phyloP scores from a whole-genome alignment of 2,888 invertebrate genomes.

The Athalia circularis region DNA sequence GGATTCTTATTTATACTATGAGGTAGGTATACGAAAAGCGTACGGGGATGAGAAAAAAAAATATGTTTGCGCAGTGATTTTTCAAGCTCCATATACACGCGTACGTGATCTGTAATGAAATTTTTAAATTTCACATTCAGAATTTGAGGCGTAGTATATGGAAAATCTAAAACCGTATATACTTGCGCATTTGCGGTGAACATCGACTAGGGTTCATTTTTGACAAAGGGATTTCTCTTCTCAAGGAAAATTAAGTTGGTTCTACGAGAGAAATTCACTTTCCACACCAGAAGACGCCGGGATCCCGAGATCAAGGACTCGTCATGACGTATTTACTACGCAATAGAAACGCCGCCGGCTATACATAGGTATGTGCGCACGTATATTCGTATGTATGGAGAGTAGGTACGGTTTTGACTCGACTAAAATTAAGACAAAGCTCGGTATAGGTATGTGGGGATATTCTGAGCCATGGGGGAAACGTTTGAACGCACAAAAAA shows the following conservation, averaged over 20 bases:
- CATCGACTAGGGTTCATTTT: not conserved
- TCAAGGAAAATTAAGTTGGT: not conserved
- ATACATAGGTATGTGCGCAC: not conserved
- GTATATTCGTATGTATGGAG: not conserved
- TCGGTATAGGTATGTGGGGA: not conserved
- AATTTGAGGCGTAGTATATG: too few species aligned
- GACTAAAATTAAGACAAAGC: slow-evolving; percentile 27
- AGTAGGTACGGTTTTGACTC: slow-evolving; percentile 16
- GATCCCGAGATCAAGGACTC: not conserved
- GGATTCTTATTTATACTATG: too few species aligned
- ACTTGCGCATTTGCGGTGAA: not conserved
- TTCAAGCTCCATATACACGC: too few species aligned
- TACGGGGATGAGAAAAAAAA: too few species aligned
- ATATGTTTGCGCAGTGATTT: too few species aligned
- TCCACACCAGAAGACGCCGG: slow-evolving; percentile 30
- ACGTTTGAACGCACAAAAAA: too few species aligned
- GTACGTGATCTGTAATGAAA: too few species aligned
- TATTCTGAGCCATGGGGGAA: too few species aligned
- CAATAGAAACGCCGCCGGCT: slow-evolving; percentile 31
- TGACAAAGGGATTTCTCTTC: slow-evolving; percentile 23
- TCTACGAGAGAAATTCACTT: slow-evolving; percentile 18
- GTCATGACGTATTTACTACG: slow-evolving; percentile 37
- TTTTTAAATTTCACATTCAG: too few species aligned
- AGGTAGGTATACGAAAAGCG: too few species aligned
- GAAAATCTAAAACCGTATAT: not conserved